Percentiles rank a stretch among this genome's conserved stretches.
Conservation (phyloP, 2,888 invertebrate genomes). For the Diaphora mendica region DNA sequence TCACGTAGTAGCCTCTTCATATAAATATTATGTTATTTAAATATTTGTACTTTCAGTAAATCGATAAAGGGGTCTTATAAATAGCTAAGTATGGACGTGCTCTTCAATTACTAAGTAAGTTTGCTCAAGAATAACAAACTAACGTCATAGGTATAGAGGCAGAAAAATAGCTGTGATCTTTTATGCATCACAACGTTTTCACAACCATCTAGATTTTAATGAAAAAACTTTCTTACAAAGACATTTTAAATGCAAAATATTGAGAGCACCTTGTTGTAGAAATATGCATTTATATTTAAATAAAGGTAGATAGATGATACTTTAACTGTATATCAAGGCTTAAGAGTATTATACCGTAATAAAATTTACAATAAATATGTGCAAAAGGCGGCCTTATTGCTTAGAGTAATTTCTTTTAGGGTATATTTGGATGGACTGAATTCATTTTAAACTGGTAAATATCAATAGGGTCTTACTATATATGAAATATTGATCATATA, state of each 20-base stretch:
- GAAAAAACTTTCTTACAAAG: constrained; percentile 70
- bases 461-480: too few relatives aligned
- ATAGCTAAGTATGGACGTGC: background rate
- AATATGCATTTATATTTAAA: constrained; percentile 47
- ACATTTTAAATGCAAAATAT: constrained; percentile 73
- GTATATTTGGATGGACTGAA: too few relatives aligned
- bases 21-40: background rate
- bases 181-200: constrained; percentile 66
- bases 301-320: constrained; percentile 3
- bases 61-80: background rate
- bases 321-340: too few relatives aligned
- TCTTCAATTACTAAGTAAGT: constrained; percentile 2
- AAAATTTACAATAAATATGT: too few relatives aligned
- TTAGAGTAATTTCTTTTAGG: too few relatives aligned
- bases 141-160: constrained; percentile 21
- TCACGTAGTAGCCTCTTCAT: background rate
- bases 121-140: constrained; percentile 27
- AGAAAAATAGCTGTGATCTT: constrained; percentile 58
- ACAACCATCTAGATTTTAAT: constrained; percentile 70
- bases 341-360: too few relatives aligned
- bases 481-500: too few relatives aligned
- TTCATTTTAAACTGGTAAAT: too few relatives aligned
- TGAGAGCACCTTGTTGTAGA: constrained; percentile 45
- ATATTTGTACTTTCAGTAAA: background rate
- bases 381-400: too few relatives aligned